These are phyloP conservation scores for Percopsis transmontana DNA, from an alignment of 2,113 vertebrate species.

Conservation along the genomic window DNA sequence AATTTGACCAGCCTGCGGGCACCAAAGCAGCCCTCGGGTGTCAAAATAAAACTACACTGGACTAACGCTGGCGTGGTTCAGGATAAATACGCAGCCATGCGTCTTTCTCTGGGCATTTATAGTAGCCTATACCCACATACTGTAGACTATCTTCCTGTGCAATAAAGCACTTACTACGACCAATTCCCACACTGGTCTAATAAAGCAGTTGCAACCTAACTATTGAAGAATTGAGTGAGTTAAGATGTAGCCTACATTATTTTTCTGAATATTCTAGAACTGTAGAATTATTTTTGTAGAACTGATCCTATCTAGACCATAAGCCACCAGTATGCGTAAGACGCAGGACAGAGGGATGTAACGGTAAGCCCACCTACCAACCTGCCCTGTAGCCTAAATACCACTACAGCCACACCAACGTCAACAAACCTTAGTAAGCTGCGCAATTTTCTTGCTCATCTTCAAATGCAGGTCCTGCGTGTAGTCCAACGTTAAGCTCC, in stretches of 20 bases:
- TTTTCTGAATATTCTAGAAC: no score
- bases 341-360: not conserved
- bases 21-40: conserved; percentile 3
- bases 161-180: no score
- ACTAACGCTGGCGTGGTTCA: conserved; percentile 17
- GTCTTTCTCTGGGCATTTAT: not conserved
- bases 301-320: not conserved
- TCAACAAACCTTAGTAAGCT: conserved; percentile 90
- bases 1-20: conserved; percentile 32
- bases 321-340: not conserved
- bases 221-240: no score
- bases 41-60: conserved; percentile 9
- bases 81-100: not conserved
- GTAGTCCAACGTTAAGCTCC: conserved; percentile 81
- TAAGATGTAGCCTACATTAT: no score
- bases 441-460: conserved; percentile 99
- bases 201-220: no score
- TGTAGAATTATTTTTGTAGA: no score
- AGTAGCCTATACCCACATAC: no score
- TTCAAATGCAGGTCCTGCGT: conserved; percentile 92
- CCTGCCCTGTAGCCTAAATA: not conserved
- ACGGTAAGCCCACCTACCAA: not conserved
- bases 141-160: no score
- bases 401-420: not conserved
- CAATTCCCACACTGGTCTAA: no score